Base-by-base conservation (phyloP, 2,888 invertebrate species). In the Lithophane socia region DNA sequence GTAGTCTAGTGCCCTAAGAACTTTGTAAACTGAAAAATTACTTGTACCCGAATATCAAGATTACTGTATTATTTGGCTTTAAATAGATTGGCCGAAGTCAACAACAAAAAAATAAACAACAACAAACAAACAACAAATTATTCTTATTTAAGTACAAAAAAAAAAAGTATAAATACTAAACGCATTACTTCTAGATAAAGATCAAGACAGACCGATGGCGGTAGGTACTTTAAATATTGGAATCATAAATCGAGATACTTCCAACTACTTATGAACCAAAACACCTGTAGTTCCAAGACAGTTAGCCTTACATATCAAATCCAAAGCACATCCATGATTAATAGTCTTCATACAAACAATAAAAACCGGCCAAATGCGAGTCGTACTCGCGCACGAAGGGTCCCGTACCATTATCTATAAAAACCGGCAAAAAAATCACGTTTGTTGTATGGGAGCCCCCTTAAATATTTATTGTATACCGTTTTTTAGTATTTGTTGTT, bases 261-360 rank as follows among this genome's bases (percentile, higher is more conserved):
- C 37, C 0, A 73, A 60, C 24, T 29, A 52, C 18, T 12, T 60
- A n/a, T 0, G 0, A 71, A 16, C 12, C 3, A 0, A 60, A 37
- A 64, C 79, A 81, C 84, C 68, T 83, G 73, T 69, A 68, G 81
- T 79, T 61, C 13, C 4, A 54, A 69, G 7, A 29, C 42, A 13
- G 16, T 56, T 3, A 61, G 65, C 12, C 64, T 58, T n/a, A 61
- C 61, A 63, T 49, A 69, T 44, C 29, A 84, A 80, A 79, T 42
- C 16, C 49, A 49, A 65, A 47, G 13, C 29, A 66, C 37, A 73
- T 70, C 13, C 56, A 75, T 64, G 52, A 64, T 56, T 18, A 66
- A 66, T 69, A 73, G 21, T n/a, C 58, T 60, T 49, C 49, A 72
- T 72, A 44, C 24, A 54, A 56, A 37, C 37, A 58, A 80, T 64